A percentile compares a stretch with the other conserved stretches of the same genome.
These are phyloP conservation scores for Aricia artaxerxes DNA, from an alignment of 2,888 invertebrate genomes.

Conservation along the genomic window DNA sequence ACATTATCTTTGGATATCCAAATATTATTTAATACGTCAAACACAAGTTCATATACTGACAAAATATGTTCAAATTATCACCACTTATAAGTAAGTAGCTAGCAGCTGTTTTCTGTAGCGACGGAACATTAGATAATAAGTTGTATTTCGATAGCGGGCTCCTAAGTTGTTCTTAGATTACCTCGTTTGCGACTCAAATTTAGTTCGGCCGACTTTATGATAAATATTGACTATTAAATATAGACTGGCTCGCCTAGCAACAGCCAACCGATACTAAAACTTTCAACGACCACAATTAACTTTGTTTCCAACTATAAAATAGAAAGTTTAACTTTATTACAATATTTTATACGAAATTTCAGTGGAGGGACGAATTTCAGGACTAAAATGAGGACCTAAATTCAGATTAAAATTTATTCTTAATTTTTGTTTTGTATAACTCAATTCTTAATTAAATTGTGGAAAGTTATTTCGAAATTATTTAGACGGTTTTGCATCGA, in stretches of 20 bases:
- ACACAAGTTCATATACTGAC: background rate
- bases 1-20: too few species aligned
- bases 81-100: background rate
- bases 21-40: too few species aligned
- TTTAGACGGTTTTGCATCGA: conserved; percentile 13
- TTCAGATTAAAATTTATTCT: conserved; percentile 9
- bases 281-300: background rate
- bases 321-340: background rate
- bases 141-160: conserved; percentile 6
- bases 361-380: background rate
- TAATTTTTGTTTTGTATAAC: conserved; percentile 15
- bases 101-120: background rate
- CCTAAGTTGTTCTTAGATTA: conserved; percentile 23
- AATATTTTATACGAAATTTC: background rate
- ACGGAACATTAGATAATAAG: conserved; percentile 16
- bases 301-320: background rate
- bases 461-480: conserved; percentile 26
- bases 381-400: background rate
- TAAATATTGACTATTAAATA: background rate
- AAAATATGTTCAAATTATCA: background rate
- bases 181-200: background rate
- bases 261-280: background rate
- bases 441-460: conserved; percentile 15
- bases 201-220: conserved; percentile 7
- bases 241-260: background rate